Evolutionary conservation across 2,888 invertebrate species (phyloP).

Genomic region (Scaptomyza caliginosa): DNA sequence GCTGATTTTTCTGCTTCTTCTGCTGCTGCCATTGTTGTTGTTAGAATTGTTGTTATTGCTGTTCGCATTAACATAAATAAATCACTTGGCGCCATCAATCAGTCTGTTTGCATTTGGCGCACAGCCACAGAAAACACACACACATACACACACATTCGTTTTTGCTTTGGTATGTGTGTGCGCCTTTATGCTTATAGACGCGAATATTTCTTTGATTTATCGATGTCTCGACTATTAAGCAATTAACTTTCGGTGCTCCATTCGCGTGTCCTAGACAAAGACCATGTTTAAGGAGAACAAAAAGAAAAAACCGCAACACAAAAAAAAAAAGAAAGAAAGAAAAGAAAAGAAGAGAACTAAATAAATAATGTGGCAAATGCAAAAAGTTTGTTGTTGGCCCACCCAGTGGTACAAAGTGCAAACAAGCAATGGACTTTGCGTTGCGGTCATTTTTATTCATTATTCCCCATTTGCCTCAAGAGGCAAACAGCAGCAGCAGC

Average conservation of each 20-base stretch:
- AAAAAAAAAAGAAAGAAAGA: neutral
- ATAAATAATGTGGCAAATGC: slow-evolving; percentile 52
- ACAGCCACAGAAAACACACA: slow-evolving; percentile 44
- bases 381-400: slow-evolving; percentile 57
- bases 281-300: slow-evolving; percentile 5
- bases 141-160: slow-evolving; percentile 1
- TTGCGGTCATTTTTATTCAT: slow-evolving; percentile 64
- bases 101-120: slow-evolving; percentile 75
- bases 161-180: slow-evolving; percentile 47
- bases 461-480: slow-evolving; percentile 30
- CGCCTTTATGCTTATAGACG: slow-evolving; percentile 67
- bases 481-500: neutral
- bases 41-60: slow-evolving; percentile 26
- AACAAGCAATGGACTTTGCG: slow-evolving; percentile 59
- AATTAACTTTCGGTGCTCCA: slow-evolving; percentile 59
- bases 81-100: slow-evolving; percentile 77
- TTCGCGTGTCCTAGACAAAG: slow-evolving; percentile 24
- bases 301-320: slow-evolving; percentile 20
- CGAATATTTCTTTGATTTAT: slow-evolving; percentile 75
- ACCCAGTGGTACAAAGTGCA: slow-evolving; percentile 57
- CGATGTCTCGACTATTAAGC: slow-evolving; percentile 77
- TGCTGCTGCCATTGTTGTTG: slow-evolving; percentile 8
- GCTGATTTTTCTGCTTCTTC: slow-evolving; percentile 10
- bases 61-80: slow-evolving; percentile 75
- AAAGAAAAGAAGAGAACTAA: slow-evolving; percentile 2